These are phyloP conservation scores for Palythoa heliodiscus DNA, from an alignment of 92 coral and sea anemone genomes.

Conservation along the genomic window DNA sequence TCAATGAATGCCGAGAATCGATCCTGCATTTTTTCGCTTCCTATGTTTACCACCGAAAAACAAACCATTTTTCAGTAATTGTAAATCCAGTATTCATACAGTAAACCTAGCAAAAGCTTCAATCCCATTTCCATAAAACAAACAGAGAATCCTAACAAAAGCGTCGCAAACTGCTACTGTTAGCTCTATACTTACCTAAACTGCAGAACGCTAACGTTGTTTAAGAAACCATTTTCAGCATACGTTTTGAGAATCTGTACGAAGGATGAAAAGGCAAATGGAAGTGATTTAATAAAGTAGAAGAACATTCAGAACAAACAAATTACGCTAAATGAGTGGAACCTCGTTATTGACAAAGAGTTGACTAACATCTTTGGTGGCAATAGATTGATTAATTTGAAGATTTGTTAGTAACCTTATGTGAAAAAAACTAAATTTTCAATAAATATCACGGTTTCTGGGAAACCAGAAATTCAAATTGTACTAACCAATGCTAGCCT, in stretches of 20 bases:
- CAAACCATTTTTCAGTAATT: too few species aligned
- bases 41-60: too few species aligned
- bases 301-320: background rate
- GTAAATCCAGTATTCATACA: too few species aligned
- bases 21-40: too few species aligned
- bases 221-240: constrained; percentile 1
- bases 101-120: too few species aligned
- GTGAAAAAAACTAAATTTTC: background rate
- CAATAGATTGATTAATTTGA: background rate
- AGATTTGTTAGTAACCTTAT: too few species aligned
- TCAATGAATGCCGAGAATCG: too few species aligned
- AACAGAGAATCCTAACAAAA: too few species aligned
- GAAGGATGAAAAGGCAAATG: background rate
- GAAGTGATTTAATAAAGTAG: background rate
- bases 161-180: too few species aligned
- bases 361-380: too few species aligned
- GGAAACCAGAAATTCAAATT: background rate
- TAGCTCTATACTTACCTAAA: background rate
- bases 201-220: background rate
- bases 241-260: background rate
- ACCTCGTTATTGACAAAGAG: too few species aligned
- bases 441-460: background rate
- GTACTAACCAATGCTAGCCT: background rate
- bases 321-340: background rate
- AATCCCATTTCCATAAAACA: too few species aligned